Evolutionary conservation across 1,140 invertebrate genomes (phyloP), one percentile per base, ranked within the genome.

Genomic region (Euglossa dilemma): DNA sequence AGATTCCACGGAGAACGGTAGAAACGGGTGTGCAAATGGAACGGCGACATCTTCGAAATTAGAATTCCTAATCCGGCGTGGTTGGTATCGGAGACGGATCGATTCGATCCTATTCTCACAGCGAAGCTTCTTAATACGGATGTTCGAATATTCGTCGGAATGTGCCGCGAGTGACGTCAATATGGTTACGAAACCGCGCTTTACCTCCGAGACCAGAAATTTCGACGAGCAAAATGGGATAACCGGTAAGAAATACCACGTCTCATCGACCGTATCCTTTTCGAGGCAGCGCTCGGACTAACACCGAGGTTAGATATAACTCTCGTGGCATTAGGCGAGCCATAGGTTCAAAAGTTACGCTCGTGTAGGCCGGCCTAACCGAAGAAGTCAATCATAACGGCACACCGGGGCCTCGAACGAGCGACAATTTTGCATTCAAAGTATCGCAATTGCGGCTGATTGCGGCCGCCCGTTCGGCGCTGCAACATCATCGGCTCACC

Each of bases 401-500:
- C 74, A 76, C 72, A 76, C 52, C 36, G 25, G 52, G 18, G 6
- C n/a, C 52, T 18, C 63, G 52, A 82, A 76, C 80, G 74, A 83
- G 80, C 80, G 80, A 83, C 80, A 83, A 83, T 83, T 78, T 78
- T 45, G 56, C 80, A 78, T 78, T 67, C 74, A 71, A 70, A 78
- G 80, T 78, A 83, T 83, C 80, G 80, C 80, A 83, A 83, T 83
- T 83, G 80, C 66, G 74, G 66, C 47, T 70, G 80, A 83, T 83
- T 78, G 66, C 80, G 54, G 14, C 66, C 16, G 56, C 36, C 47
- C 43, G 77, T 28, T 20, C 43, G 25, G 25, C 50, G 47, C 47
- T 28, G 79, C 74, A 54, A 28, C 74, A 70, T 83, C 80, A 25
- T 52, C 72, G 56, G 56, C 45, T 63, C 80, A 78, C 56, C 80